Evolutionary conservation across 2,888 invertebrate species (phyloP).

Genomic region (Lampropteryx suffumata): DNA sequence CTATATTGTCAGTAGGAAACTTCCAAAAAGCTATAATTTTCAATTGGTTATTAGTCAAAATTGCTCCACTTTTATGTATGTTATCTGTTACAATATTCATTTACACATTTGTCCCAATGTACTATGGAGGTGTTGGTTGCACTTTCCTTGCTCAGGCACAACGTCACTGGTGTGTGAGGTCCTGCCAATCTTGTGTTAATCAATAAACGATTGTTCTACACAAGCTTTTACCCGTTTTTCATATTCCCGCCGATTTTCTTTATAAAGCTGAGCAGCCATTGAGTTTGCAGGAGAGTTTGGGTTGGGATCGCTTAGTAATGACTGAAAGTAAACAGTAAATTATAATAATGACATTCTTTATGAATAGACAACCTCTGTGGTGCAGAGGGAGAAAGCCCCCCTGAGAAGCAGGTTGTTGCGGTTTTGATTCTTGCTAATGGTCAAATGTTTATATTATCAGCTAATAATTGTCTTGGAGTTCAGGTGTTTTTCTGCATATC

Average conservation of each 20-base stretch:
- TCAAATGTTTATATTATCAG: no score
- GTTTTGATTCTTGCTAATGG: no score
- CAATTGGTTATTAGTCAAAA: slow-evolving; percentile 25
- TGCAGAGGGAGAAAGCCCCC: no score
- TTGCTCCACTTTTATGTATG: slow-evolving; percentile 39
- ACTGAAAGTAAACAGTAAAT: slow-evolving; percentile 86
- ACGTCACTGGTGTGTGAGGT: slow-evolving; percentile 53
- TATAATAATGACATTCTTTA: no score
- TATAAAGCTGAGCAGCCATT: slow-evolving; percentile 99
- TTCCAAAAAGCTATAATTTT: slow-evolving; percentile 25
- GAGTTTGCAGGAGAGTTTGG: slow-evolving; percentile 99
- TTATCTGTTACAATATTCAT: slow-evolving; percentile 41
- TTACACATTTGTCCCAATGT: slow-evolving; percentile 71
- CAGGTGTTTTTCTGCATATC: no score
- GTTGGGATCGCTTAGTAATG: slow-evolving; percentile 99
- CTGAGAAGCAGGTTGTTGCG: no score
- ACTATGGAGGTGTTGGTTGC: slow-evolving; percentile 59
- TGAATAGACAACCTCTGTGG: no score
- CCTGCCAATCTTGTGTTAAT: slow-evolving; percentile 83
- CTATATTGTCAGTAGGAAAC: slow-evolving; percentile 25
- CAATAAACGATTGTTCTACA: slow-evolving; percentile 99
- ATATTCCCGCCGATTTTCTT: slow-evolving; percentile 99
- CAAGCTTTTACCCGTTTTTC: slow-evolving; percentile 99
- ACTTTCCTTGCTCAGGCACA: slow-evolving; percentile 31
- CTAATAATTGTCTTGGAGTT: no score